Base-by-base conservation (phyloP, 2,888 invertebrate species). In the Caenorhabditis macrosperma region DNA sequence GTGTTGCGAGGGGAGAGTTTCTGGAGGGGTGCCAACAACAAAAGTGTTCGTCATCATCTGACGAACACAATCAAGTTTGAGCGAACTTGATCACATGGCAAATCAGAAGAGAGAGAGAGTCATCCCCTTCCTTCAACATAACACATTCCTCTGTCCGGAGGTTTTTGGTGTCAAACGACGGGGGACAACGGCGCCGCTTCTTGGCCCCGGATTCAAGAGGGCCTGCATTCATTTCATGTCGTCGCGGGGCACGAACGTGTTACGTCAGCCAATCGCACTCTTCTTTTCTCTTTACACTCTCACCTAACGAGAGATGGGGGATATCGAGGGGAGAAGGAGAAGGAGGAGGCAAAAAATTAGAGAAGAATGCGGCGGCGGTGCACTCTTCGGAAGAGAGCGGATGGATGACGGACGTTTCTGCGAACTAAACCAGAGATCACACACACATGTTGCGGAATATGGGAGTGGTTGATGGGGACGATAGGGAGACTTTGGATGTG, bases 41-140 rank as follows among this genome's bases (percentile, higher is more conserved):
- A 12, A 69, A 50, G 54, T 20, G 24, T 26, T 55, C 10, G 55
- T 69, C 69, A 60, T 59, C 35, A 17, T 33, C 41, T 20, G n/a
- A 7, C 30, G 4, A 41, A 30, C 26, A 41, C 44, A 69, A 61
- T 54, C 69, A 61, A 52, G 60, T 61, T 69, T 61, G 60, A 41
- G 41, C 54, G 60, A 61, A 61, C 30, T 54, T 54, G 48, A 33
- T 69, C 69, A 69, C 69, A 69, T 69, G 69, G 52, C 52, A 10
- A n/a, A 1, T 28, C 48, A 22, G n/a, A 35, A n/a, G 17, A 33
- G 26, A 28, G 50, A n/a, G 17, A 6, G 41, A 41, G 15, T 46
- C 46, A n/a, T n/a, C n/a, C 15, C 15, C 38, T 9, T 38, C 38
- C 2, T n/a, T n/a, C n/a, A n/a, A n/a, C n/a, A n/a, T n/a, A n/a